Base-by-base conservation (phyloP, 2,888 invertebrate genomes). In the Barypeithes pellucidus region DNA sequence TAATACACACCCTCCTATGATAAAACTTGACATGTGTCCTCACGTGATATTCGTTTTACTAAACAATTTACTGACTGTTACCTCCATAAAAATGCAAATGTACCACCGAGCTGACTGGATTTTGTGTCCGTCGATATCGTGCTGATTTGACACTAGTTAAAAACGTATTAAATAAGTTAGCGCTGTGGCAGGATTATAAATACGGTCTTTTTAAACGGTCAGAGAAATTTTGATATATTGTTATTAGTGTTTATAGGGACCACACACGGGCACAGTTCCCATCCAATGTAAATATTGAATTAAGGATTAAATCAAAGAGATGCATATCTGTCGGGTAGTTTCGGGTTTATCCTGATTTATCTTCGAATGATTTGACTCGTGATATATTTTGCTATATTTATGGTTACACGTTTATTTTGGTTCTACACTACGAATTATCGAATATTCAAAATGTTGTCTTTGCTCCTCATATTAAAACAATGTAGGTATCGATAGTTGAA, bases 101-200 rank as follows among this genome's bases (percentile, higher is more conserved):
- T 50, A 50, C 47, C 22, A 50, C 52, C 36, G 36, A 65, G 47
- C 43, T 47, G 36, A 33, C 50, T 39, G 65, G 20, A 65, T 65
- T 65, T 65, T 52, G 65, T 65, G 60, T 47, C 20, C 39, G 57
- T 57, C 67, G 54, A 57, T 57, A 73, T 77, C 77, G 77, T 73
- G 78, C 77, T 77, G 77, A 71, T 76, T 74, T 73, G 62, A 76
- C 75, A 67, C 76, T 73, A 71, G 67, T 69, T 73, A 76, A 75
- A 76, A 67, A 74, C 67, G 76, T 62, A 78, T 73, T 78, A 77
- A 78, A 78, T 78, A 76, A 78, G 77, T 78, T 78, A 76, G 75
- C 73, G 76, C 33, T 16, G 33, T 50, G 45, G 50, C 22, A 50
- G 3, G 22, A 36, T 36, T 65, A 65, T 65, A 65, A 65, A 65